phyloP scores from a whole-genome alignment of 2,888 invertebrate species.

The Ochropleura leucogaster region DNA sequence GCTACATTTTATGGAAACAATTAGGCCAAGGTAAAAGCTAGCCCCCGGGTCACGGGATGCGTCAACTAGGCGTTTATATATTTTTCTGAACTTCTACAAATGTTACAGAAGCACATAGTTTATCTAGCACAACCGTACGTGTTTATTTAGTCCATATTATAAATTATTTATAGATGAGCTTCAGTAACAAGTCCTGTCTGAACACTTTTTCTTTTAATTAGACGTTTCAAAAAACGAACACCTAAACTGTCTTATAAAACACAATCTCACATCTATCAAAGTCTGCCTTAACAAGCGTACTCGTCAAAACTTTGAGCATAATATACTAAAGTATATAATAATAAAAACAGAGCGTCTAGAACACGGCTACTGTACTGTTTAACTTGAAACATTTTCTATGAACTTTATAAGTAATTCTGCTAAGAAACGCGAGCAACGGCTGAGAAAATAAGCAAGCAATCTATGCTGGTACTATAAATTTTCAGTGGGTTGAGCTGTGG shows the following conservation, averaged over 20 bases:
- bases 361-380: conserved; percentile 33
- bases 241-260: not conserved
- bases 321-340: conserved; percentile 34
- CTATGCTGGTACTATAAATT: conserved; percentile 58
- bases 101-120: not conserved
- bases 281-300: not conserved
- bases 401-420: conserved; percentile 60
- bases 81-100: not conserved
- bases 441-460: conserved; percentile 58
- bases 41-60: no score
- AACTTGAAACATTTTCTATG: conserved; percentile 50
- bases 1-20: no score
- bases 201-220: not conserved
- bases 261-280: not conserved
- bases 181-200: not conserved
- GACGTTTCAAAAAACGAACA: not conserved
- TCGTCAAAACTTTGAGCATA: conserved; percentile 33
- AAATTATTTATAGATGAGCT: no score
- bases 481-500: conserved; percentile 14
- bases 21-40: not conserved
- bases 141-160: not conserved
- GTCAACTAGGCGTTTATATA: no score
- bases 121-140: not conserved
- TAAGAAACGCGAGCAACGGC: conserved; percentile 45
- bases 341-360: conserved; percentile 39